Base-by-base conservation (phyloP, 1,140 invertebrate genomes). In the Gonioctena quinquepunctata region DNA sequence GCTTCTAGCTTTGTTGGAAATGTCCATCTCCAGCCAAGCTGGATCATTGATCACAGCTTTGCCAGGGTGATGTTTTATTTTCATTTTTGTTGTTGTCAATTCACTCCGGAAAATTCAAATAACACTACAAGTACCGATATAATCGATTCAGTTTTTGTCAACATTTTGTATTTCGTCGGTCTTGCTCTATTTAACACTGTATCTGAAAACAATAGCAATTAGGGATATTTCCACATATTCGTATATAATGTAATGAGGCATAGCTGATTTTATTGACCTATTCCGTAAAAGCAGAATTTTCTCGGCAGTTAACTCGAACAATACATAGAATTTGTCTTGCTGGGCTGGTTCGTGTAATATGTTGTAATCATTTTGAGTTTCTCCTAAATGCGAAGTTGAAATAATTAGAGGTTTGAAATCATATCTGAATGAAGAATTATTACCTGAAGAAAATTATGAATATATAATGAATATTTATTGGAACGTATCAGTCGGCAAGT, bases 41-140 rank as follows among this genome's bases (percentile, higher is more conserved):
- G 90, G 89, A 80, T 91, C 90, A 83, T 93, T 90, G 82, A 92
- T 83, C 78, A 93, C 90, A 49, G 89, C 92, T 83, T 91, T 90
- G 66, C 92, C 93, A 13, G 93, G 93, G 83, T 93, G 92, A 77
- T 90, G 90, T 83, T 92, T 89, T 57, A 94, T 92, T 86, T 92
- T 92, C 92, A 94, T 94, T 80, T 78, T 87, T 8, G 7, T 28
- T 16, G 8, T 49, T 19, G 7, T 33, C 13, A 66, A 50, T 5
- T 21, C n/a, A 7, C 52, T 26, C 13, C 26, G 57, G 13, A 60
- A 60, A 27, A n/a, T n/a, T 60, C 22, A 23, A 22, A 16, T 60
- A 23, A 27, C 57, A 54, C 50, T 60, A 6, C 2, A 21, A 54
- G 7, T 54, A 23, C 18, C 6, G 52, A 22, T 18, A 54, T 16